Evolutionary conservation across 2,113 vertebrate genomes (phyloP), one percentile per base, ranked within the genome.

Genomic region (Dasypus novemcinctus): DNA sequence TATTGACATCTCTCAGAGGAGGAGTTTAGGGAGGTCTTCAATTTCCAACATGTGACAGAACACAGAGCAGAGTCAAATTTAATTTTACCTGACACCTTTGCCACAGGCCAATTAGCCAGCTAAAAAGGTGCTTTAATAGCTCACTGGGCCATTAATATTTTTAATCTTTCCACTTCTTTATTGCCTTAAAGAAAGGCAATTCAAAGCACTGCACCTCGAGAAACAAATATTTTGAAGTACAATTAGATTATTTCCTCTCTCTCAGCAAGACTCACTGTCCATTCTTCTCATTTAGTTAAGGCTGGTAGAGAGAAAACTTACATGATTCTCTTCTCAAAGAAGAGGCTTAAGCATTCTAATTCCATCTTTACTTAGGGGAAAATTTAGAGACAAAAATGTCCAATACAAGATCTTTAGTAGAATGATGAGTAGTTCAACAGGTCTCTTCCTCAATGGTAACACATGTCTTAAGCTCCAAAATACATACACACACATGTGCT

Each of bases 261-360:
- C 17, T 87, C 31, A 75, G 7, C 23, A 54, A 69, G n/a, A 69
- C 33, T 94, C 18, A 29, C 27, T 81, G 2, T 49, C 43, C 20
- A 63, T 80, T 80, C 27, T 88, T 83, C 23, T 52, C 69, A 59
- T 41, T 88, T 20, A 63, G 23, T 74, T 49, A 83, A 75, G 18
- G 4, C 43, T 84, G 8, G 54, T 13, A 52, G 68, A 74, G 71
- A 68, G 49, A 57, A 87, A 90, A 80, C 3, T 8, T 31, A 15
- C 14, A 5, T 57, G 38, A n/a, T 76, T 91, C 87, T 86, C 52
- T 94, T 76, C n/a, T 93, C 64, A 66, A 49, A 91, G 64, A 89
- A 89, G 43, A 91, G 5, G 21, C 6, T 54, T 81, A 14, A 87
- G 11, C 41, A 87, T 91, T 92, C 27, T 84, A 61, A 87, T 87